Evolutionary conservation across 53 echinoderm and acorn worm species (phyloP), one percentile per base, ranked within the genome.

Genomic region (Zoroaster sp.): DNA sequence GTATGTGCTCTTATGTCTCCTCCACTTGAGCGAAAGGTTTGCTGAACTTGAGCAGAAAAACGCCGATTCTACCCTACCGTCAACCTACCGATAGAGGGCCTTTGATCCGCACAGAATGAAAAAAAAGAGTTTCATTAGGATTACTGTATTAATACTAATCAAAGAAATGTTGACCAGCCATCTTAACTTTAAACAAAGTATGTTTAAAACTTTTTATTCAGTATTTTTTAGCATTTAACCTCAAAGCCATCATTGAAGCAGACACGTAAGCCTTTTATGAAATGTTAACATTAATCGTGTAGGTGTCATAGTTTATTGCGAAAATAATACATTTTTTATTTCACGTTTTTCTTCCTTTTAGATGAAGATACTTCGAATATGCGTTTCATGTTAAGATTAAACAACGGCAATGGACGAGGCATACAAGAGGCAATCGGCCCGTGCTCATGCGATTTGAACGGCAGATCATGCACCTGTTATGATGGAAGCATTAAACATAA

Each of bases 351-450:
- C 31, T 28, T 38, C 2, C 52, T 40, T 74, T 74, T 69, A 40
- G 39, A 32, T 59, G 5, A 33, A 86, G 41, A 67, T 1, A 69
- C 15, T 0, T 49, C 21, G 13, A 85, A 52, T 40, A 13, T 43
- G 1, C 0, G 14, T 9, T 66, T 67, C 25, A 41, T 46, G 69
- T 45, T 52, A 32, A 78, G 17, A 25, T 8, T 66, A 15, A 67
- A 83, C 14, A 10, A 70, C 55, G n/a, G n/a, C n/a, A 67, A 54
- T 39, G 67, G 35, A 46, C 13, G 8, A 10, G 59, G 72, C 1
- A 43, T 79, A 21, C 39, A 2, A 14, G 8, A 43, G 3, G 92
- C 80, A 2, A 65, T 92, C 4, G 92, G 92, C 10, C 87, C 92
- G 8, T 87, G 87, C 18, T 59, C 33, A 3, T 92, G 92, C 40